phyloP scores from a whole-genome alignment of 2,888 invertebrate genomes.

The Synanthedon formicaeformis region DNA sequence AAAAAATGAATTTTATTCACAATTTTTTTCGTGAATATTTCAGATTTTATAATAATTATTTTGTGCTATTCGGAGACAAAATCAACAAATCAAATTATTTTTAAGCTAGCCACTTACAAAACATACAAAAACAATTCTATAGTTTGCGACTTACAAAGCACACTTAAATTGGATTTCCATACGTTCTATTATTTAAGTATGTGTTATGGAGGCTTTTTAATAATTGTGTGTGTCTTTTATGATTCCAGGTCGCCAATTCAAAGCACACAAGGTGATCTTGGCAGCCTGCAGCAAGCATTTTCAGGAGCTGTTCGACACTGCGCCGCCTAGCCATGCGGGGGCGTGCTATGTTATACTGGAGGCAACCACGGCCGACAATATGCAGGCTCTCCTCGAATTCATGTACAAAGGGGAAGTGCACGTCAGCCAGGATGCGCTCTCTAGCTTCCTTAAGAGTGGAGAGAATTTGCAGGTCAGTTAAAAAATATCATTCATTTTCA shows the following conservation, averaged over 20 bases:
- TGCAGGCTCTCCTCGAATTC: conserved; percentile 91
- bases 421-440: conserved; percentile 91
- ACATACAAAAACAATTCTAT: not conserved
- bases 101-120: no score
- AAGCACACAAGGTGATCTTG: conserved; percentile 90
- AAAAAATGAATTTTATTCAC: no score
- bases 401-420: conserved; percentile 96
- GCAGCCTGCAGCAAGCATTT: conserved; percentile 95
- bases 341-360: conserved; percentile 89
- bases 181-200: not conserved
- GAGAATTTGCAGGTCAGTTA: conserved; percentile 84
- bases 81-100: no score
- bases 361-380: conserved; percentile 89
- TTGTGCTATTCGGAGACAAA: no score
- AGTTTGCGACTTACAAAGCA: not conserved
- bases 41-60: no score
- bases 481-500: no score
- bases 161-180: no score
- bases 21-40: no score
- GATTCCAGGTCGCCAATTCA: conserved; percentile 84
- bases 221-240: no score
- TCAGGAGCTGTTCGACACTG: conserved; percentile 90
- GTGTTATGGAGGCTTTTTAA: no score
- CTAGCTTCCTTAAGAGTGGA: conserved; percentile 91
- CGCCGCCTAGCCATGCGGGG: conserved; percentile 82